These are phyloP conservation scores for Peromyscus maniculatus DNA, from an alignment of 2,113 vertebrate genomes.

Conservation along the genomic window DNA sequence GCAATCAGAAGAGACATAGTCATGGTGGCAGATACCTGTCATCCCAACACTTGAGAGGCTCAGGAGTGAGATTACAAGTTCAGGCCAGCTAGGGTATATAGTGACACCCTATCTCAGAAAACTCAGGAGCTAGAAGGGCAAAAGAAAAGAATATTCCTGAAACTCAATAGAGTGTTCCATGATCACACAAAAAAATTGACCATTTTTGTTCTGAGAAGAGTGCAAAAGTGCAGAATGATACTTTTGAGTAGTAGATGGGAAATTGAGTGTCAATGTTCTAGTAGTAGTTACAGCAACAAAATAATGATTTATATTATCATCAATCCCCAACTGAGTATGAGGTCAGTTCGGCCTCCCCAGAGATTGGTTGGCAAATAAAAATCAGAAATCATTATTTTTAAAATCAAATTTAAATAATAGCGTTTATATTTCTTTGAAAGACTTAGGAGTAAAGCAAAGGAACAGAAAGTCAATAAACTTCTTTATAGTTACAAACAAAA, in stretches of 20 bases:
- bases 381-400: background rate
- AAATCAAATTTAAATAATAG: background rate
- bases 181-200: background rate
- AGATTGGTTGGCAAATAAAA: background rate
- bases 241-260: background rate
- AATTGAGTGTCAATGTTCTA: background rate
- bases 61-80: background rate
- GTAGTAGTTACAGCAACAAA: background rate
- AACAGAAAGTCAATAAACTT: background rate
- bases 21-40: background rate
- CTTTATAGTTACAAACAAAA: background rate
- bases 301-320: background rate
- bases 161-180: background rate
- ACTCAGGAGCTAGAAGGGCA: background rate
- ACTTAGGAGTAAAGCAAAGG: background rate
- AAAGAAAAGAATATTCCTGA: background rate
- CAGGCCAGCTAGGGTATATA: background rate
- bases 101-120: background rate
- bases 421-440: background rate
- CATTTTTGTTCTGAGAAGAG: background rate
- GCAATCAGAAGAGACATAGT: background rate
- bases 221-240: background rate
- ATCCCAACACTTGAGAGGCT: background rate
- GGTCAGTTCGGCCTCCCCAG: background rate
- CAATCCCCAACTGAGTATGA: background rate